Percentiles rank a stretch among this genome's conserved stretches.
These are phyloP conservation scores for Cancer borealis DNA, from an alignment of 2,888 invertebrate genomes.

Conservation along the genomic window DNA sequence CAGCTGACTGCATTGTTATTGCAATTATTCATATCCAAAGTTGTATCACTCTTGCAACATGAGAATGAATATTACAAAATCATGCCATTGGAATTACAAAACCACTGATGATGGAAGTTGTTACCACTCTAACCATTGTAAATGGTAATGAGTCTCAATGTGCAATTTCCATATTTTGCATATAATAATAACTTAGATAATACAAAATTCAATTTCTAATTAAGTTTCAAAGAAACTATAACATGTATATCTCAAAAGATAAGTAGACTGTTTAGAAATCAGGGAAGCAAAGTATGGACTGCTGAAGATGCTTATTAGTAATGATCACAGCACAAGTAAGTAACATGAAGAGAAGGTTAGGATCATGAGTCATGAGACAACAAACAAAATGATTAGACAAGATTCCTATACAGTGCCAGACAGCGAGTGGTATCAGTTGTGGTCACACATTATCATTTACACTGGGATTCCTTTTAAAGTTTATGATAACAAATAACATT, in stretches of 20 bases:
- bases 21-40: neutral
- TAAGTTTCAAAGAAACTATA: neutral
- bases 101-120: conserved; percentile 3
- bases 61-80: neutral
- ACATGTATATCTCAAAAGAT: neutral
- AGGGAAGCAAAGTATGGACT: neutral
- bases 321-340: conserved; percentile 17
- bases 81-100: neutral
- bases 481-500: neutral
- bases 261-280: neutral
- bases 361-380: neutral
- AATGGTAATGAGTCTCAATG: neutral
- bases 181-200: neutral
- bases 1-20: neutral
- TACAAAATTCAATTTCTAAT: neutral
- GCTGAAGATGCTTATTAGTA: neutral
- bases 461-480: neutral
- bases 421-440: neutral
- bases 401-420: neutral
- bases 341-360: neutral
- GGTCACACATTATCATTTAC: neutral
- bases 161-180: neutral
- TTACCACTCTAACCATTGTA: neutral
- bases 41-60: neutral
- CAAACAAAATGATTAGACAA: neutral